Evolutionary conservation across 2,888 invertebrate species (phyloP), one percentile per base, ranked within the genome.

Genomic region (Dascillus cervinus): DNA sequence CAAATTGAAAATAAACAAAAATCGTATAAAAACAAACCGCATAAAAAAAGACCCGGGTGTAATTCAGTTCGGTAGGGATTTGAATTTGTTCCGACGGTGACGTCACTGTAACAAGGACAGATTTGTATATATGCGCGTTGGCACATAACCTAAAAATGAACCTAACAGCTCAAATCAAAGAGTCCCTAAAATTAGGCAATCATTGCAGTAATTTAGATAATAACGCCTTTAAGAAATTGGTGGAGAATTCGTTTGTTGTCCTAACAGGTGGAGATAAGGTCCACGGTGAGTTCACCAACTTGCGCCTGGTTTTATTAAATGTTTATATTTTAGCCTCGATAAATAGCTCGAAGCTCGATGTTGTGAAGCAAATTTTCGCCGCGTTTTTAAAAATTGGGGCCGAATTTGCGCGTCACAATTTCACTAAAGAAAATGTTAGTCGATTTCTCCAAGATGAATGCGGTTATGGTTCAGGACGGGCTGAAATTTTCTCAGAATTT

Each of bases 311-410:
- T n/a, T n/a, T n/a, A n/a, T n/a, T n/a, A n/a, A n/a, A n/a, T n/a
- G n/a, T n/a, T n/a, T n/a, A n/a, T n/a, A n/a, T n/a, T n/a, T n/a
- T n/a, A n/a, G n/a, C n/a, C n/a, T 43, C 33, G 11, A 40, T 61
- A 5, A 52, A 47, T 29, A 50, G 51, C 32, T 57, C 60, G 2
- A 62, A 63, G 47, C 53, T 58, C 3, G 60, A 62, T 40, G 27
- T 58, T 13, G 47, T 60, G 10, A 62, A 62, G 39, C 55, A 58
- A 41, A 37, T 60, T 3, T 56, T 58, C 32, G 58, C 60, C 3
- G 43, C 50, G 6, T 37, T 64, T 12, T 28, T 64, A 12, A 53
- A 50, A n/a, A 35, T 54, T 3, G 49, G 50, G 15, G 46, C 57
- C 2, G 53, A 62, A 43, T 56, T 56, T 39, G 56, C 52, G 4